These are phyloP conservation scores for Varanus komodoensis DNA, from an alignment of 2,113 vertebrate species.

Conservation along the genomic window DNA sequence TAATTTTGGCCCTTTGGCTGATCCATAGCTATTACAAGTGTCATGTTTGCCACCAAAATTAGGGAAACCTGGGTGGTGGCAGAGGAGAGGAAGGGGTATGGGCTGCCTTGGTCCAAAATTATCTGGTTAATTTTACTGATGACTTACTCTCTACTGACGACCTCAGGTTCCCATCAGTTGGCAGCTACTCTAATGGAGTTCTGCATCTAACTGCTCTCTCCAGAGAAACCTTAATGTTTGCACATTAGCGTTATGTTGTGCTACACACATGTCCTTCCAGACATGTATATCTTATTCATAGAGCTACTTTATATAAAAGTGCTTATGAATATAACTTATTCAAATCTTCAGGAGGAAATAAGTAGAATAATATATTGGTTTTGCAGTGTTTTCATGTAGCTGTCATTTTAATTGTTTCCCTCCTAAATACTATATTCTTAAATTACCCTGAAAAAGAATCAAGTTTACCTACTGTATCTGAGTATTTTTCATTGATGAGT, in stretches of 20 bases:
- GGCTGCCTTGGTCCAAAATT: too few relatives aligned
- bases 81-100: too few relatives aligned
- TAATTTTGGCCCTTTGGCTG: too few relatives aligned
- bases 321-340: conserved; percentile 67
- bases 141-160: too few relatives aligned
- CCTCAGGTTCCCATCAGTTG: too few relatives aligned
- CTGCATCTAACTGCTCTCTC: background rate
- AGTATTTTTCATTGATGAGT: conserved; percentile 22
- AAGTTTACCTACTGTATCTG: conserved; percentile 37
- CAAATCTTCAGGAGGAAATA: conserved; percentile 51
- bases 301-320: conserved; percentile 58
- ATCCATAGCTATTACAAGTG: too few relatives aligned
- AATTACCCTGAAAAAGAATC: conserved; percentile 50
- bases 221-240: background rate
- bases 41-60: too few relatives aligned
- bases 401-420: conserved; percentile 59
- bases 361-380: conserved; percentile 40
- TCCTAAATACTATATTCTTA: conserved; percentile 48
- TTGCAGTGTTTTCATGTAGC: conserved; percentile 63
- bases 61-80: too few relatives aligned
- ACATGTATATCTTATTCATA: conserved; percentile 55
- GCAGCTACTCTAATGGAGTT: too few relatives aligned
- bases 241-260: conserved; percentile 10
- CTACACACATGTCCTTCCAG: conserved; percentile 51
- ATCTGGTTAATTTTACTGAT: too few relatives aligned